Evolutionary conservation across 2,888 invertebrate species (phyloP).

Genomic region (Formica aserva): DNA sequence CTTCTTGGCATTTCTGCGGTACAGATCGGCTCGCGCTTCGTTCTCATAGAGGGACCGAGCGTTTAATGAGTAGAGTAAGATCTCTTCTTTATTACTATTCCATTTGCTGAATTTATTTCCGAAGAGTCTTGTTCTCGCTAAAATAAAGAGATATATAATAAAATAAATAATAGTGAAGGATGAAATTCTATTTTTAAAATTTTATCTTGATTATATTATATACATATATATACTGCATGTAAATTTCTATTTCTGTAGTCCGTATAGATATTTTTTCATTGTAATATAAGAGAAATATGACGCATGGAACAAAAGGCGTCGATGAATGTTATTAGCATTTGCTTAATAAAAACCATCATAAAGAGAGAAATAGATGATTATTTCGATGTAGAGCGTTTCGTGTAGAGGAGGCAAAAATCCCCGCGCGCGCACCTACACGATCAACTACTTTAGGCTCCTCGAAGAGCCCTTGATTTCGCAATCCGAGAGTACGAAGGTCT

Average conservation of each 20-base stretch:
- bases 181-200: neutral
- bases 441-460: conserved; percentile 67
- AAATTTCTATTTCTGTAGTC: neutral
- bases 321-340: neutral
- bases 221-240: neutral
- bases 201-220: neutral
- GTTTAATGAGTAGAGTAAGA: neutral
- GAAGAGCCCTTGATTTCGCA: conserved; percentile 83
- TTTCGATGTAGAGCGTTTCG: neutral
- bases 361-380: neutral
- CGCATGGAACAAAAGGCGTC: neutral
- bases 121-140: neutral
- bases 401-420: conserved; percentile 31
- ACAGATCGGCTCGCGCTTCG: neutral
- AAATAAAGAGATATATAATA: neutral
- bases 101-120: neutral
- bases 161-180: neutral
- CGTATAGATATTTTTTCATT: neutral
- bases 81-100: neutral
- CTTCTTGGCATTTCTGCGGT: conserved; percentile 3
- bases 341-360: neutral
- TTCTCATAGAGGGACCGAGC: neutral
- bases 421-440: conserved; percentile 39
- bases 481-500: conserved; percentile 79
- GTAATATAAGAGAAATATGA: neutral